A percentile compares a stretch with the other conserved stretches of the same genome.
phyloP scores from a whole-genome alignment of 1,140 invertebrate species.

The Drosophila melanogaster region Release_6_plus_ISO1_MT NT_033779.5:11556001-11556500 shows the following conservation, averaged over 20 bases:
- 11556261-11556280: slow-evolving; percentile 83
- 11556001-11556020: slow-evolving; percentile 29
- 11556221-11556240: not conserved
- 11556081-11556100: slow-evolving; percentile 79
- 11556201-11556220: slow-evolving; percentile 1
- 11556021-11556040: slow-evolving; percentile 47
- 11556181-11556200: slow-evolving; percentile 73
- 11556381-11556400: slow-evolving; percentile 42
- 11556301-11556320: slow-evolving; percentile 41
- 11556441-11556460: slow-evolving; percentile 47
- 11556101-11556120: slow-evolving; percentile 81
- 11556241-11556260: slow-evolving; percentile 56
- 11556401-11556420: slow-evolving; percentile 47
- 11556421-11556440: slow-evolving; percentile 61
- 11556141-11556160: slow-evolving; percentile 72
- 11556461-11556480: slow-evolving; percentile 41
- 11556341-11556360: slow-evolving; percentile 71
- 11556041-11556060: slow-evolving; percentile 24
- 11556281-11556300: slow-evolving; percentile 74
- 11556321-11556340: slow-evolving; percentile 11
- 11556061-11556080: slow-evolving; percentile 19
- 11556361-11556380: slow-evolving; percentile 64
- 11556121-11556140: slow-evolving; percentile 53
- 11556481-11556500: slow-evolving; percentile 42
- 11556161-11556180: slow-evolving; percentile 83